Percentiles rank a stretch among this genome's conserved stretches.
Evolutionary conservation across 2,113 vertebrate species (phyloP).

Genomic region (Labeo rohita): DNA sequence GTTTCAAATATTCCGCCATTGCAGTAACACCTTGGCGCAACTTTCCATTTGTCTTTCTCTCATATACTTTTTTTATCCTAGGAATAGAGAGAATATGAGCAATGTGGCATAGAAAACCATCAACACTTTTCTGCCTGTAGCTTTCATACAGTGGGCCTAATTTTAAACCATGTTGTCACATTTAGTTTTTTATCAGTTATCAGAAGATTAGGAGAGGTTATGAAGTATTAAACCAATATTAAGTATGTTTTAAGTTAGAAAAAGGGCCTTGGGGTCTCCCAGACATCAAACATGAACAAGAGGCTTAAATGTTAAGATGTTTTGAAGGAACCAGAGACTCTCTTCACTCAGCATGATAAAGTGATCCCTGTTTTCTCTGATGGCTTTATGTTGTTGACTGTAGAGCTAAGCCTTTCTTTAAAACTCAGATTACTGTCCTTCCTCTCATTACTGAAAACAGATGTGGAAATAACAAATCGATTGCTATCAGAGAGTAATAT

Average conservation of each 20-base stretch:
- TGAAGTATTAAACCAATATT: background rate
- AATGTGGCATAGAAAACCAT: background rate
- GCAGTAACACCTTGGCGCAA: conserved; percentile 45
- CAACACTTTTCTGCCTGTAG: background rate
- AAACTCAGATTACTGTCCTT: conserved; percentile 31
- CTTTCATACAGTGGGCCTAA: background rate
- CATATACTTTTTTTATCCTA: background rate
- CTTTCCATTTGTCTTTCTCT: background rate
- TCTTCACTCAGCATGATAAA: conserved; percentile 11
- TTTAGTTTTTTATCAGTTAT: background rate
- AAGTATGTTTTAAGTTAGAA: background rate
- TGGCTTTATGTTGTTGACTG: conserved; percentile 24
- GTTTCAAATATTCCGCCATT: conserved; percentile 45
- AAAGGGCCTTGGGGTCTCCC: background rate
- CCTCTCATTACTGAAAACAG: conserved; percentile 27
- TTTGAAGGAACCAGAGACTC: background rate
- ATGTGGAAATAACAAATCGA: conserved; percentile 37
- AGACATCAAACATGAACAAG: background rate
- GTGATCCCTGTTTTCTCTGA: conserved; percentile 18
- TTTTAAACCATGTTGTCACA: background rate
- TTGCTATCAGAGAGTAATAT: conserved; percentile 3
- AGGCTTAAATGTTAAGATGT: background rate
- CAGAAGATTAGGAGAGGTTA: background rate
- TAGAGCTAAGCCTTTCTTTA: conserved; percentile 8
- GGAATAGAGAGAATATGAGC: background rate